Evolutionary conservation across 2,888 invertebrate genomes (phyloP).

Genomic region (Piscicola geometra): DNA sequence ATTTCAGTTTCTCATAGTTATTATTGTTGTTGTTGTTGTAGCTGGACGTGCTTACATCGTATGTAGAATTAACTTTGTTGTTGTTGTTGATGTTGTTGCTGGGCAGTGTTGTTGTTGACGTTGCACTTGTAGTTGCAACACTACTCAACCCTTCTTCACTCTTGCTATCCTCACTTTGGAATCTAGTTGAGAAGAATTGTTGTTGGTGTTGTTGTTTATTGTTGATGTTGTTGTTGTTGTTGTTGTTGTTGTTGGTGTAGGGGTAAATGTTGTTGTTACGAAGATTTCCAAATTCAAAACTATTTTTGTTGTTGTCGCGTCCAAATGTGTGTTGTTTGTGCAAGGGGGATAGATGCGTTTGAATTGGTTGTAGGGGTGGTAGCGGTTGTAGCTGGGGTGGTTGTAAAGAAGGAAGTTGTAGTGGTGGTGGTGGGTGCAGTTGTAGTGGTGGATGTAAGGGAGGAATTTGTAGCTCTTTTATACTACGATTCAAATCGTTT

Average conservation of each 20-base stretch:
- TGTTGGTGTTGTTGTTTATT: slow-evolving; percentile 8
- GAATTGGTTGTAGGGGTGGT: not conserved
- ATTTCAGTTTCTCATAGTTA: not conserved
- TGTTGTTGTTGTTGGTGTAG: not conserved
- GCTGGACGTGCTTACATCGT: not conserved
- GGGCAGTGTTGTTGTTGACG: slow-evolving; percentile 4
- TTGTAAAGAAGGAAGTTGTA: not conserved
- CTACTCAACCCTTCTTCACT: not conserved
- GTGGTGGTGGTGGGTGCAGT: not conserved
- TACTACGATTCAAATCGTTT: not conserved
- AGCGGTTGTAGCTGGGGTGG: not conserved
- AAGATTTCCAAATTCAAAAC: not conserved
- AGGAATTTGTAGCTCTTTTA: not conserved
- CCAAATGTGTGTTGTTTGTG: not conserved
- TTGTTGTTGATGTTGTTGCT: not conserved
- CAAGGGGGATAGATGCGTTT: not conserved
- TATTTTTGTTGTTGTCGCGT: not conserved
- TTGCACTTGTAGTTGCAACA: not conserved
- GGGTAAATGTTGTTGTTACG: not conserved
- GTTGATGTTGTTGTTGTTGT: slow-evolving; percentile 7
- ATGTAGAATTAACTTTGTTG: not conserved
- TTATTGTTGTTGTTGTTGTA: slow-evolving; percentile 14
- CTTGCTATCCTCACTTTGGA: not conserved
- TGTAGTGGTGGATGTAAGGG: no score
- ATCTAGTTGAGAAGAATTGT: not conserved